Evolutionary conservation across 2,113 vertebrate species (phyloP).

Genomic region (Saccopteryx bilineata): DNA sequence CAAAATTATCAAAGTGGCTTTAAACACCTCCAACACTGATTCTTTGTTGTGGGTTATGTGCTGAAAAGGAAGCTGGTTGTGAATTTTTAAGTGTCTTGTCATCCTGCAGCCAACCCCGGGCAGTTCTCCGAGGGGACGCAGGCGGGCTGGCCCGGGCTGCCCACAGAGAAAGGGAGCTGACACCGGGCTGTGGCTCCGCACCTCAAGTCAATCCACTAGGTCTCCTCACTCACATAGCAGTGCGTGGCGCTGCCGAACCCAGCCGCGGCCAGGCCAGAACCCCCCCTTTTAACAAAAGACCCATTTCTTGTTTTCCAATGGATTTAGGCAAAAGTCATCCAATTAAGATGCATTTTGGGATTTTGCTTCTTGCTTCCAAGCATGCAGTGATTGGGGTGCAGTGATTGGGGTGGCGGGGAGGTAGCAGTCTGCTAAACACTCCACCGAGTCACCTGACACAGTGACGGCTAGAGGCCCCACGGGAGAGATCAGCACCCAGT

Average conservation of each 20-base stretch:
- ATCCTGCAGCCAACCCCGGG: not conserved
- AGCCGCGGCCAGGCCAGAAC: not conserved
- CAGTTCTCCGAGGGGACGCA: not conserved
- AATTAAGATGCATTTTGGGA: not conserved
- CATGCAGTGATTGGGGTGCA: too few relatives aligned
- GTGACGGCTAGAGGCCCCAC: not conserved
- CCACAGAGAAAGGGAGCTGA: not conserved
- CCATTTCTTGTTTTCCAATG: not conserved
- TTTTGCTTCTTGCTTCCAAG: not conserved
- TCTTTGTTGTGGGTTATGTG: not conserved
- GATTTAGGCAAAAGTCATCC: not conserved
- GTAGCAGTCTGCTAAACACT: not conserved
- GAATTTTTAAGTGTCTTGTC: not conserved
- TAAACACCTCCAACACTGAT: not conserved
- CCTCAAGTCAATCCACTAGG: not conserved
- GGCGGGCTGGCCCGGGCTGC: not conserved
- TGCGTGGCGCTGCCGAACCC: not conserved
- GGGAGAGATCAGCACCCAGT: fast-evolving
- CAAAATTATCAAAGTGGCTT: not conserved
- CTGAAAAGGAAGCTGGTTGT: not conserved
- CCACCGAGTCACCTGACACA: not conserved
- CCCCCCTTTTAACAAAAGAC: too few relatives aligned
- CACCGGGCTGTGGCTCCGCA: fast-evolving
- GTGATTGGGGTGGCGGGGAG: not conserved
- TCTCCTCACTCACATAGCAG: fast-evolving